Percentiles rank a stretch among this genome's conserved stretches.
Conservation (phyloP, 2,113 vertebrate species). For the Laticauda colubrina region DNA sequence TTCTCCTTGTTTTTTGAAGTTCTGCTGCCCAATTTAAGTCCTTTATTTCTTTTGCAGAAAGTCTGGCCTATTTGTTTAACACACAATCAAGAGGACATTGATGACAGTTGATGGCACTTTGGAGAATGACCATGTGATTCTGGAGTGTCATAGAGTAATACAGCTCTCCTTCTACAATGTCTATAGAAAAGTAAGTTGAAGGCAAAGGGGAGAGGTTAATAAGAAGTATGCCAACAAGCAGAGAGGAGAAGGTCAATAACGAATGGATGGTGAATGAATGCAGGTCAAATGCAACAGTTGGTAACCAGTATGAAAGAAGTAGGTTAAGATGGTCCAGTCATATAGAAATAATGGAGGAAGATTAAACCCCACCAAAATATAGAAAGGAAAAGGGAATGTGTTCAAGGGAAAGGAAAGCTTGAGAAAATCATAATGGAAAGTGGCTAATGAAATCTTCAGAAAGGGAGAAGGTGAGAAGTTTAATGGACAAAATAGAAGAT, state of each 20-base stretch:
- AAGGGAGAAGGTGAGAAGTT: neutral
- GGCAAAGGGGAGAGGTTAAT: neutral
- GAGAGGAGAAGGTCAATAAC: neutral
- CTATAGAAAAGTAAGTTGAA: neutral
- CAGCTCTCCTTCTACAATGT: neutral
- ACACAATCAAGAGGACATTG: neutral
- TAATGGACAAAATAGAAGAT: neutral
- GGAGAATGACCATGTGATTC: neutral
- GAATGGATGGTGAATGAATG: neutral
- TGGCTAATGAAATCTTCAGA: neutral
- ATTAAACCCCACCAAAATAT: neutral
- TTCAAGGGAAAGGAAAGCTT: neutral
- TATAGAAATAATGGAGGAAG: neutral
- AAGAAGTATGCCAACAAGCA: neutral
- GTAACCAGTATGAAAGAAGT: neutral
- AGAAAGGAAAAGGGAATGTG: neutral
- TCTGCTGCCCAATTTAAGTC: neutral
- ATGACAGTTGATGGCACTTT: neutral
- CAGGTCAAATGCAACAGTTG: neutral
- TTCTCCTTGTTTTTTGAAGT: neutral
- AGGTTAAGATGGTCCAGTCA: neutral
- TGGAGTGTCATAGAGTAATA: neutral
- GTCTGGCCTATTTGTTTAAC: neutral
- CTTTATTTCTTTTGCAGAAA: neutral
- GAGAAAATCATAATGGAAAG: neutral